Base-by-base conservation (phyloP, 2,888 invertebrate species). In the Athalia circularis region DNA sequence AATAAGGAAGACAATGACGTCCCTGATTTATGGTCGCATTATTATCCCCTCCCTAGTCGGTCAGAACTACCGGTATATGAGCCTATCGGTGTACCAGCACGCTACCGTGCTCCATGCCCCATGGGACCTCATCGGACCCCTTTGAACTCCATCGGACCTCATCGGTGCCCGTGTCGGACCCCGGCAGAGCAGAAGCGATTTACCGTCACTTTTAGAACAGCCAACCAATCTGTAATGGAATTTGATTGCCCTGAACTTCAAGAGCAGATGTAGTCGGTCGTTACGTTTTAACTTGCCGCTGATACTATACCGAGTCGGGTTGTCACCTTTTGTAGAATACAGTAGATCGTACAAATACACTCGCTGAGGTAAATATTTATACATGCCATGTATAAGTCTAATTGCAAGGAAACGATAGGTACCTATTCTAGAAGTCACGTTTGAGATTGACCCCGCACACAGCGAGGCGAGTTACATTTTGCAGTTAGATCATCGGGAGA, bases 21-120 rank as follows among this genome's bases (percentile, higher is more conserved):
- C 62, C 77, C 81, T 89, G 88, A 89, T 88, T 89, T 89, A 89
- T 85, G 84, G 82, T 83, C 79, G 86, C 84, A 88, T 88, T 88
- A 88, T 88, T 85, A 84, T 81, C 86, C 81, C 80, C 83, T 87
- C 84, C 13, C 59, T 1, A 29, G 29, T 29, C 29, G 62, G 48
- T 15, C 50, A 61, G 15, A 75, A 64, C 75, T 64, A 62, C 75
- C 13, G 74, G 62, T 29, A 29, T 29, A 29, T 50, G 11, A 62
- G 15, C 62, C 74, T 48, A 62, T 75, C 75, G 62, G 29, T 64
- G 84, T 86, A 61, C 74, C 64, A 15, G 62, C 65, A 65, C 64
- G 70, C 64, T 78, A 78, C 65, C 75, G 75, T 75, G 62, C 64
- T 50, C 75, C 29, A 29, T 29, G 29, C 29, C 29, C 29, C 15